These are phyloP conservation scores for Drosophila nigromelanica DNA, from an alignment of 1,140 invertebrate species.

Conservation along the genomic window DNA sequence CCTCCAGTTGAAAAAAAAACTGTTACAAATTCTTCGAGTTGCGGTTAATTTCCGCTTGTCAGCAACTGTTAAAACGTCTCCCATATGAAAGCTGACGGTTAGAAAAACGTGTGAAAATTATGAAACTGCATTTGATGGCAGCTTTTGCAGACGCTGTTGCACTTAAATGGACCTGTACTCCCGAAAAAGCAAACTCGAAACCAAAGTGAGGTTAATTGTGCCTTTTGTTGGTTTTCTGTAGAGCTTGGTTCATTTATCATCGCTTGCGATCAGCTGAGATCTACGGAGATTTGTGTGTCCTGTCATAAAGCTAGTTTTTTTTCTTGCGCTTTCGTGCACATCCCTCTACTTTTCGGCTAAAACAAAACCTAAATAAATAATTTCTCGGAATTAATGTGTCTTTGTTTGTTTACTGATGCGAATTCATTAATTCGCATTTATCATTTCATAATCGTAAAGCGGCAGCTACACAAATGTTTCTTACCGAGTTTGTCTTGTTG, in stretches of 20 bases:
- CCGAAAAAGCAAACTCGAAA: slow-evolving; percentile 46
- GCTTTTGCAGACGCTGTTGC: slow-evolving; percentile 14
- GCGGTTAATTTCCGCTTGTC: slow-evolving; percentile 70
- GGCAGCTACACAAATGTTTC: slow-evolving; percentile 19
- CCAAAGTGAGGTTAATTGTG: slow-evolving; percentile 63
- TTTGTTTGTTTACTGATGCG: slow-evolving; percentile 55
- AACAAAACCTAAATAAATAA: slow-evolving; percentile 59
- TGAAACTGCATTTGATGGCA: slow-evolving; percentile 71
- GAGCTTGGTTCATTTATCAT: slow-evolving; percentile 35
- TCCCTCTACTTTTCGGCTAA: slow-evolving; percentile 16
- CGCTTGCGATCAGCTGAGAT: slow-evolving; percentile 40
- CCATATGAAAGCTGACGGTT: slow-evolving; percentile 42
- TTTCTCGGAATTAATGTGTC: slow-evolving; percentile 64
- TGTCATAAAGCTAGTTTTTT: slow-evolving; percentile 63
- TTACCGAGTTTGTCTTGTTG: neutral
- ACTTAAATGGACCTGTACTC: slow-evolving; percentile 47
- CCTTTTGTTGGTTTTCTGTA: slow-evolving; percentile 48
- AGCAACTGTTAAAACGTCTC: slow-evolving; percentile 38
- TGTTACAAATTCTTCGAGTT: slow-evolving; percentile 50
- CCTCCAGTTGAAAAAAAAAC: slow-evolving; percentile 31
- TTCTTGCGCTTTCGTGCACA: neutral
- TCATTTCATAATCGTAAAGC: slow-evolving; percentile 47
- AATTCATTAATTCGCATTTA: slow-evolving; percentile 63
- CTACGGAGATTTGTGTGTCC: slow-evolving; percentile 72
- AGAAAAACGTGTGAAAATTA: slow-evolving; percentile 79